phyloP scores from a whole-genome alignment of 2,797 vertebrate genomes.

The Anguilla megastoma region DNA sequence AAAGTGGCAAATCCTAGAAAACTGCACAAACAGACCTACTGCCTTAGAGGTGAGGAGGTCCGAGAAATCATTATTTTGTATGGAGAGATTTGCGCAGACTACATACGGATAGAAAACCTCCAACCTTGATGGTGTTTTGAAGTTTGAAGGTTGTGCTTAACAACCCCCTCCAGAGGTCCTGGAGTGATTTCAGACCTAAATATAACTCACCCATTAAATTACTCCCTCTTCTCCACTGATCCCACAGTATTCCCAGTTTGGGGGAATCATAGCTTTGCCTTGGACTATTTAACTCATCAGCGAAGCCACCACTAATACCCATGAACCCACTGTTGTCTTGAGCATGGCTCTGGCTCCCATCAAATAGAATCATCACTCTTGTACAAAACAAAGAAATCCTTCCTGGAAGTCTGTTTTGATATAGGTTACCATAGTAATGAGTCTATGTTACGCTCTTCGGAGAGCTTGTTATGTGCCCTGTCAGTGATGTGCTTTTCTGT shows the following conservation, averaged over 20 bases:
- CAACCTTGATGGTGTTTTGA: constrained; percentile 52
- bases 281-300: constrained; percentile 66
- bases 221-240: constrained; percentile 64
- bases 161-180: constrained; percentile 52
- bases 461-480: constrained; percentile 98
- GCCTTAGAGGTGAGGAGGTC: constrained; percentile 25
- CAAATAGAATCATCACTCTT: constrained; percentile 96
- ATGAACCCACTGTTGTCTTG: constrained; percentile 64
- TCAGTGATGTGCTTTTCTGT: constrained; percentile 89
- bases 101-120: constrained; percentile 37
- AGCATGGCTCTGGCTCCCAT: constrained; percentile 80
- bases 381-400: constrained; percentile 97
- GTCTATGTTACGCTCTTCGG: constrained; percentile 91
- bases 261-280: constrained; percentile 46
- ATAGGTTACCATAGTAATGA: constrained; percentile 93
- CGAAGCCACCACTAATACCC: constrained; percentile 65
- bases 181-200: constrained; percentile 65
- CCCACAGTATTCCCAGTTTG: constrained; percentile 65
- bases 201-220: constrained; percentile 74
- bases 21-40: constrained; percentile 25
- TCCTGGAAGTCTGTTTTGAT: constrained; percentile 92
- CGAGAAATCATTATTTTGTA: constrained; percentile 26
- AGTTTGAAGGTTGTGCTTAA: constrained; percentile 62
- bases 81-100: constrained; percentile 28
- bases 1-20: constrained; percentile 35